Conservation (phyloP, 2,797 vertebrate species). For the Dicrostonyx torquatus region DNA sequence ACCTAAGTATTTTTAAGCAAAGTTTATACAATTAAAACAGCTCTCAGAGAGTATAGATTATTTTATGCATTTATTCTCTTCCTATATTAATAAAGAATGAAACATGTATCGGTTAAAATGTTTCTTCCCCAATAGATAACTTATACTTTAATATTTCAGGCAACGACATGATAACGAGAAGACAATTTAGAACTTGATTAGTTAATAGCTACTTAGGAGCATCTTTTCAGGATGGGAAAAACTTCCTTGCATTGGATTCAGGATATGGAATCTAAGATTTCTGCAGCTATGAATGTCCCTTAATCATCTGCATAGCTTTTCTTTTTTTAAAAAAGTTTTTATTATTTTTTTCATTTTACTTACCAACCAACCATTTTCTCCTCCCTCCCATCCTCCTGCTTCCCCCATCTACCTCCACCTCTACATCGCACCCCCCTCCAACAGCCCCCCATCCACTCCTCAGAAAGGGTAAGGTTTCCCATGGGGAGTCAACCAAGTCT, state of each 20-base stretch:
- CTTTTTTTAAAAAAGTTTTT: too few relatives aligned
- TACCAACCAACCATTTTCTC: too few relatives aligned
- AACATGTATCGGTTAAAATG: neutral
- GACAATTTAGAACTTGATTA: neutral
- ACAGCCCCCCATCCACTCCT: too few relatives aligned
- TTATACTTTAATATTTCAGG: conserved; percentile 29
- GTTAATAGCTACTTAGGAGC: neutral
- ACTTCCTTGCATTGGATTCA: neutral
- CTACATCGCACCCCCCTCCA: too few relatives aligned
- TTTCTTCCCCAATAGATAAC: neutral
- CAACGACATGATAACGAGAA: neutral
- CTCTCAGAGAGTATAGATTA: neutral
- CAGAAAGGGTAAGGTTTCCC: too few relatives aligned
- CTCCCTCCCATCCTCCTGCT: too few relatives aligned
- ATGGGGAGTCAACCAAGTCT: too few relatives aligned
- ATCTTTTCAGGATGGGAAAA: conserved; percentile 10
- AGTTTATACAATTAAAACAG: conserved; percentile 4
- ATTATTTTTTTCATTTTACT: too few relatives aligned
- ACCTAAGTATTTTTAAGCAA: neutral
- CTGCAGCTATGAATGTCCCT: neutral
- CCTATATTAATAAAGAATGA: neutral
- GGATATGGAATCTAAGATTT: conserved; percentile 1
- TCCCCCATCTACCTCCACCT: too few relatives aligned
- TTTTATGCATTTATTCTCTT: neutral
- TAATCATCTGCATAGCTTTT: neutral